Conservation (phyloP, 1,140 invertebrate species). For the Pinna nobilis region DNA sequence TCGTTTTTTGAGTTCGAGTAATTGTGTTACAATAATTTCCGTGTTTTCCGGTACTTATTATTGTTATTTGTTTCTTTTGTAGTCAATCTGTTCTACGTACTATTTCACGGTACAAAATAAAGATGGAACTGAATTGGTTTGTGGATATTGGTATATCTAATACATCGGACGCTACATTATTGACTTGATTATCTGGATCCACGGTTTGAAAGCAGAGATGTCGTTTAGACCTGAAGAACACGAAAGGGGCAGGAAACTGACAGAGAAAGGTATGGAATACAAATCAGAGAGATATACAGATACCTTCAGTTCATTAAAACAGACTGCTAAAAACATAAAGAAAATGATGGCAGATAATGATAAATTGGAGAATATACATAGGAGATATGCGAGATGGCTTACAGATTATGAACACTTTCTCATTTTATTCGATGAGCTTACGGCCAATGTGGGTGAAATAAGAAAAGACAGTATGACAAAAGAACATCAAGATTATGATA, state of each 20-base stretch:
- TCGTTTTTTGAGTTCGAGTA: too few relatives aligned
- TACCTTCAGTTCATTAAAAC: background rate
- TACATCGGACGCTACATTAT: background rate
- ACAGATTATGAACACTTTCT: slow-evolving; percentile 2
- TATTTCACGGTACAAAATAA: background rate
- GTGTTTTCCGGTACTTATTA: background rate
- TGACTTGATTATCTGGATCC: background rate
- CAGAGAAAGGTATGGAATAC: background rate
- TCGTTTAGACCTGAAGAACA: background rate
- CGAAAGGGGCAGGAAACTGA: slow-evolving; percentile 2
- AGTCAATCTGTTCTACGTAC: background rate
- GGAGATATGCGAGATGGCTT: background rate
- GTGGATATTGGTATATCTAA: too few relatives aligned
- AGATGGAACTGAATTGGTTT: slow-evolving; percentile 1
- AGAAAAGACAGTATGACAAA: background rate
- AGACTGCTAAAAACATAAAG: background rate
- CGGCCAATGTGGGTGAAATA: background rate
- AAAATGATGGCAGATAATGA: slow-evolving; percentile 12
- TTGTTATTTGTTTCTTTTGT: background rate
- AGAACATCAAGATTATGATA: background rate
- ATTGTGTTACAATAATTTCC: too few relatives aligned
- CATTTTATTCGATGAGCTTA: slow-evolving; percentile 4
- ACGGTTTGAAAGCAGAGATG: background rate
- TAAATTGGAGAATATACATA: background rate
- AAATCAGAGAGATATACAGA: background rate